phyloP scores from a whole-genome alignment of 2,888 invertebrate species.

The Oscheius sp. region DNA sequence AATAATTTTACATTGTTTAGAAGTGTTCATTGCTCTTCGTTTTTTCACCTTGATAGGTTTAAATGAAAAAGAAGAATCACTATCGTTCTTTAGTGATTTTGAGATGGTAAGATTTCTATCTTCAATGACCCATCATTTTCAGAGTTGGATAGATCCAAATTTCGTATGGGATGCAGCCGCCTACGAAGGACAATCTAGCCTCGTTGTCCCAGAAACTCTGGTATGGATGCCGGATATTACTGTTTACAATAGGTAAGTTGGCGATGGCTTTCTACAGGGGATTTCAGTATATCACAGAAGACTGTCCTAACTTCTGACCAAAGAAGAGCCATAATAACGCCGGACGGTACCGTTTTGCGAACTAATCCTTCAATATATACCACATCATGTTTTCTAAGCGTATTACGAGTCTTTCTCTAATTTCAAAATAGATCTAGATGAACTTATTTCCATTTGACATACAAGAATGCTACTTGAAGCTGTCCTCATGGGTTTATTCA shows the following conservation, averaged over 20 bases:
- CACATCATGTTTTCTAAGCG: slow-evolving; percentile 25
- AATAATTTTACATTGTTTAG: neutral
- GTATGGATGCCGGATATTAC: slow-evolving; percentile 31
- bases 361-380: slow-evolving; percentile 33
- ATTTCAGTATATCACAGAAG: slow-evolving; percentile 22
- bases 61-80: slow-evolving; percentile 33
- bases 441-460: slow-evolving; percentile 34
- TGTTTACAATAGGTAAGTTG: slow-evolving; percentile 34
- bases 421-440: slow-evolving; percentile 23
- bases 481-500: slow-evolving; percentile 37
- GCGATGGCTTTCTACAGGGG: neutral
- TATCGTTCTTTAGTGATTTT: slow-evolving; percentile 31
- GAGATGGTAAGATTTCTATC: slow-evolving; percentile 25
- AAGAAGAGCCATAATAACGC: slow-evolving; percentile 17
- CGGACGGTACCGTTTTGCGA: slow-evolving; percentile 3
- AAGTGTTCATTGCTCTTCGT: slow-evolving; percentile 28
- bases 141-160: slow-evolving; percentile 26
- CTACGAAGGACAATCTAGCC: neutral
- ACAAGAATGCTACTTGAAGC: slow-evolving; percentile 24
- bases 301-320: slow-evolving; percentile 7
- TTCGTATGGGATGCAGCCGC: slow-evolving; percentile 9
- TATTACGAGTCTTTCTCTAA: neutral
- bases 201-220: slow-evolving; percentile 19
- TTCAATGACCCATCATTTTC: neutral
- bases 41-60: slow-evolving; percentile 26